Base-by-base conservation (phyloP, 2,113 vertebrate genomes). In the Heptranchias perlo region DNA sequence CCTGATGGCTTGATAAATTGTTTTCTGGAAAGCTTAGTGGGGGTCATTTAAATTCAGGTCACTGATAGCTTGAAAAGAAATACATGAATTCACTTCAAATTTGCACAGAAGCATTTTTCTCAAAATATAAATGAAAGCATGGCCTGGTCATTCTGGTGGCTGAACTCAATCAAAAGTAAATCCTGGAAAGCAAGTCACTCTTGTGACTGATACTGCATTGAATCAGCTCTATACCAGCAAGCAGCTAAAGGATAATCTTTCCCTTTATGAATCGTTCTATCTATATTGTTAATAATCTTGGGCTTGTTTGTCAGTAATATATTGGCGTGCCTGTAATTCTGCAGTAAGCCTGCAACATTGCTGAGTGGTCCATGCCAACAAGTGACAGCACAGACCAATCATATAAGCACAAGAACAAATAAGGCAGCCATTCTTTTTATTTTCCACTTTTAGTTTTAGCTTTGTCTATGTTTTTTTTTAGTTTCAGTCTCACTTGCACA, bases 71-170 rank as follows among this genome's bases (percentile, higher is more conserved):
- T 95, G 7, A 54, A 65, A 94, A 23, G 13, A 47, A 95, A 69
- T 28, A 69, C 21, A 13, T 69, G 65, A 95, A 49, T 95, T 95
- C 11, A 95, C 64, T 49, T 69, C n/a, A 67, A 31, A 67, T 67
- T 69, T 67, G 3, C 23, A 61, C 54, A 1, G 11, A 7, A 21
- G 92, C 39, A 47, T 28, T 49, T 62, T 49, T 95, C 64, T 69
- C 23, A 95, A 95, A 28, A 67, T 69, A 69, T 49, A 95, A 95
- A 69, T 69, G 65, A 67, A 95, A 69, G 25, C 54, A 93, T 62
- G 18, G 47, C 11, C 31, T 62, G 58, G 11, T 62, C 11, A 93
- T 62, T 93, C 58, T 35, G 21, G 21, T 87, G 25, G 18, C 47
- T 54, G 84, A 54, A 54, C 84, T 52, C 47, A 52, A 87, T 87